These are phyloP conservation scores for Romanomermis culicivorax DNA, from an alignment of 2,888 invertebrate genomes.

Conservation along the genomic window DNA sequence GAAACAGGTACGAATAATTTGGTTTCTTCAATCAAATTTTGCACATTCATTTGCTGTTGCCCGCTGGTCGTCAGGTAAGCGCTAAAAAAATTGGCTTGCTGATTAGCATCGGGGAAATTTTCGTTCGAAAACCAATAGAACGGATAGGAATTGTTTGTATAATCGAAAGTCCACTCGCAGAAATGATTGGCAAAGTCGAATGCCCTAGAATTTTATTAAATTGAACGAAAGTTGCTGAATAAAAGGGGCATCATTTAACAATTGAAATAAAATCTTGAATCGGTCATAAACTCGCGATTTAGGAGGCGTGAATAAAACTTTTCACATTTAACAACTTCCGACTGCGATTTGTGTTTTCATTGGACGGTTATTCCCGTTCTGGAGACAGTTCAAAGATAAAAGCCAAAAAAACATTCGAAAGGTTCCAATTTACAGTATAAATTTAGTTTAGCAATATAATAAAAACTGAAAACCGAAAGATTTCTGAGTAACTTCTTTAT, in stretches of 20 bases:
- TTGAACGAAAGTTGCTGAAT: no score
- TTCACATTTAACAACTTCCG: no score
- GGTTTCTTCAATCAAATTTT: slow-evolving; percentile 47
- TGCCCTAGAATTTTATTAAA: slow-evolving; percentile 38
- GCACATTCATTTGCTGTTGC: not conserved
- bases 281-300: no score
- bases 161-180: slow-evolving; percentile 68
- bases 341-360: no score
- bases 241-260: no score
- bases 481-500: no score
- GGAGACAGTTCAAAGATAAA: not conserved
- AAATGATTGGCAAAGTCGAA: slow-evolving; percentile 89
- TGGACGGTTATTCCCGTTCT: not conserved
- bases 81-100: slow-evolving; percentile 43
- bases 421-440: no score
- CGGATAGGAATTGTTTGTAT: slow-evolving; percentile 53
- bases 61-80: not conserved
- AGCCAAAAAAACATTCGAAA: no score
- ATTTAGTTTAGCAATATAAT: no score
- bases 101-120: slow-evolving; percentile 51
- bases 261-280: no score
- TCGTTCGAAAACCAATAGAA: slow-evolving; percentile 48
- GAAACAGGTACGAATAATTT: slow-evolving; percentile 61
- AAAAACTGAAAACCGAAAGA: no score
- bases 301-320: no score